A percentile compares a stretch with the other conserved stretches of the same genome.
These are phyloP conservation scores for Phyllopteryx taeniolatus DNA, from an alignment of 2,113 vertebrate genomes.

Conservation along the genomic window DNA sequence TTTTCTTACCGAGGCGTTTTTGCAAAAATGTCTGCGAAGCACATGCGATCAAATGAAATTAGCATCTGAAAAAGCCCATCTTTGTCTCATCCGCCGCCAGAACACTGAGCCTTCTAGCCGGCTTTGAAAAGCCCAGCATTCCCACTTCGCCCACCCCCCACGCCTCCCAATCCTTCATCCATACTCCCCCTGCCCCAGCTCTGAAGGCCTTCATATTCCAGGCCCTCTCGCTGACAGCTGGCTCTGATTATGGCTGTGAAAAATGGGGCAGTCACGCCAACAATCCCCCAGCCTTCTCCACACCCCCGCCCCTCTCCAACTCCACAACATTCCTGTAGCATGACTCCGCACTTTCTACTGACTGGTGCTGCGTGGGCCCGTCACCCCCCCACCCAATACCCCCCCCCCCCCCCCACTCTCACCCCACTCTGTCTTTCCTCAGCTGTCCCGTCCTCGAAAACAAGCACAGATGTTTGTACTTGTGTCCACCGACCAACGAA, in stretches of 20 bases:
- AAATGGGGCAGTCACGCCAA: conserved; percentile 77
- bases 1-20: not conserved
- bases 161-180: conserved; percentile 11
- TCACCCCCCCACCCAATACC: conserved; percentile 39
- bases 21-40: conserved; percentile 5
- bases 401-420: not conserved
- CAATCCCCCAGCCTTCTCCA: conserved; percentile 47
- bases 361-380: conserved; percentile 33
- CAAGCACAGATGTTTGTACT: conserved; percentile 25
- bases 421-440: conserved; percentile 48
- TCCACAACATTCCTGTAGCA: conserved; percentile 74
- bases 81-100: conserved; percentile 10
- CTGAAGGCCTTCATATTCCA: conserved; percentile 42
- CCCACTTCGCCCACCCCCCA: conserved; percentile 17
- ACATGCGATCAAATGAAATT: conserved; percentile 25
- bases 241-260: conserved; percentile 80
- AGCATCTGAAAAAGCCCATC: conserved; percentile 22
- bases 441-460: conserved; percentile 34
- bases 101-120: conserved; percentile 16
- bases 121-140: conserved; percentile 27
- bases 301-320: not conserved
- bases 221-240: conserved; percentile 77
- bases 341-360: conserved; percentile 78
- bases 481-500: conserved; percentile 24
- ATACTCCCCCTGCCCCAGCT: conserved; percentile 6